Conservation (phyloP, 2,888 invertebrate genomes). For the Ormyrus nitidulus region DNA sequence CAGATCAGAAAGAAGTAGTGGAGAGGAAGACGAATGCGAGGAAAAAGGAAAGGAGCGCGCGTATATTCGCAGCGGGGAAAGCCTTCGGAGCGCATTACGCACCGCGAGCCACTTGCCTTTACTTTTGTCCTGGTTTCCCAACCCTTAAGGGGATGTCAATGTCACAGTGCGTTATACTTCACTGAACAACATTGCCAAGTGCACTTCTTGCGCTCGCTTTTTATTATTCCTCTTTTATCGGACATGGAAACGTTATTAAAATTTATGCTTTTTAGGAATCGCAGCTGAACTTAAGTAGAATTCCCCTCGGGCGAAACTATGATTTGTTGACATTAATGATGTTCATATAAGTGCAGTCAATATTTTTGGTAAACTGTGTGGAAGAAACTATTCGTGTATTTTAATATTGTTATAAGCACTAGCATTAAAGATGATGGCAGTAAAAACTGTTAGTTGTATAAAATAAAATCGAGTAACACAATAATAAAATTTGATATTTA, state of each 20-base stretch:
- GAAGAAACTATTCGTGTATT: no score
- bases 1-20: conserved; percentile 12
- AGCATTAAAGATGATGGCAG: no score
- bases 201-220: neutral
- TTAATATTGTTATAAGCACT: no score
- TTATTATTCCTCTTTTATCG: neutral
- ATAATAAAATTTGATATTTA: no score
- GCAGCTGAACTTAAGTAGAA: neutral
- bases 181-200: neutral
- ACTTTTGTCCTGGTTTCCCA: conserved; percentile 45
- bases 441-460: no score
- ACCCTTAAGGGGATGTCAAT: conserved; percentile 48
- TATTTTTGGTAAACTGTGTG: no score
- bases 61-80: neutral
- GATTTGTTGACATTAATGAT: no score
- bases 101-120: conserved; percentile 29
- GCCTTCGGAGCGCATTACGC: neutral
- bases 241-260: no score
- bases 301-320: no score
- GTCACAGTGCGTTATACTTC: conserved; percentile 39
- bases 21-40: neutral
- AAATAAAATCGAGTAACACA: no score
- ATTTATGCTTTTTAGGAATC: neutral
- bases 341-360: no score
- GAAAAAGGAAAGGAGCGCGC: neutral